phyloP scores from a whole-genome alignment of 2,888 invertebrate species.

The Frankliniella intonsa region DNA sequence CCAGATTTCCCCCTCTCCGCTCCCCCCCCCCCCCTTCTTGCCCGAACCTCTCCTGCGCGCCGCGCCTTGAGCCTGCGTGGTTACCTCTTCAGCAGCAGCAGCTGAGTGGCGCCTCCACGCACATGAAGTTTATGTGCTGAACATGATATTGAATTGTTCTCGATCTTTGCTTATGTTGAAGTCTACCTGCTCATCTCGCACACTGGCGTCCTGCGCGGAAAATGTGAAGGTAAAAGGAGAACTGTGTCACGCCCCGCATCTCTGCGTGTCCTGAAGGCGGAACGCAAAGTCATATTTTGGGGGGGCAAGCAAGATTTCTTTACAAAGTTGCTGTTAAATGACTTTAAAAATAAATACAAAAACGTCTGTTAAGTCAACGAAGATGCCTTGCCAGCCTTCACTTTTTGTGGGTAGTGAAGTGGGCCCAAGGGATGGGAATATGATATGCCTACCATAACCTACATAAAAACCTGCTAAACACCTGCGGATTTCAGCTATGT shows the following conservation, averaged over 20 bases:
- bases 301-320: no score
- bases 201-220: conserved; percentile 23
- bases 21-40: neutral
- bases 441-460: neutral
- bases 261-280: no score
- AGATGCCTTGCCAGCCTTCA: no score
- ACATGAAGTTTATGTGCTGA: conserved; percentile 4
- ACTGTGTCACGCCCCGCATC: no score
- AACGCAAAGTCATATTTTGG: no score
- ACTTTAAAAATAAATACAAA: no score
- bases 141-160: conserved; percentile 27
- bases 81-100: neutral
- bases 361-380: no score
- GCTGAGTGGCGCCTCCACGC: neutral
- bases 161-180: conserved; percentile 23
- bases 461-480: neutral
- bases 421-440: no score
- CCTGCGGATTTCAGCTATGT: neutral
- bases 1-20: neutral
- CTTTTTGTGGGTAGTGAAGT: no score
- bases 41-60: neutral
- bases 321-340: no score
- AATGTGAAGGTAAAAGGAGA: neutral
- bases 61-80: neutral
- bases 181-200: conserved; percentile 13